phyloP scores from a whole-genome alignment of 2,888 invertebrate genomes.

The Omphaloscelis lunosa region DNA sequence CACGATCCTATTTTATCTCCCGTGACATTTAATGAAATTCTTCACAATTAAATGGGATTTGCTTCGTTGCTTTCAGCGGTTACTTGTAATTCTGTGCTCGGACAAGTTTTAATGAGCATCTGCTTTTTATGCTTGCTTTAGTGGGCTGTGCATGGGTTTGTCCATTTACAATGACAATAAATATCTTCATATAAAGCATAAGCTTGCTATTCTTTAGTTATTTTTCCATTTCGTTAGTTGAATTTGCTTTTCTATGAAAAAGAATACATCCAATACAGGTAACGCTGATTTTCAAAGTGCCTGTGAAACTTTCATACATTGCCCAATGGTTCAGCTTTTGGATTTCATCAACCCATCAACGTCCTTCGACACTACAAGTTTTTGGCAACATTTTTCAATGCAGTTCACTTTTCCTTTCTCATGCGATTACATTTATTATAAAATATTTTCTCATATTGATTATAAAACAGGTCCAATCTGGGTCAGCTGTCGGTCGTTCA shows the following conservation, averaged over 20 bases:
- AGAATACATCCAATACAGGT: not conserved
- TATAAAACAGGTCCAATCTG: constrained; percentile 64
- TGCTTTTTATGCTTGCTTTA: constrained; percentile 24
- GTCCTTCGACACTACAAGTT: not conserved
- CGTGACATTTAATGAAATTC: constrained; percentile 61
- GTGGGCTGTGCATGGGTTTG: not conserved
- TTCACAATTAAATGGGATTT: constrained; percentile 35
- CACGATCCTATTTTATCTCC: constrained; percentile 54
- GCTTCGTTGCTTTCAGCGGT: constrained; percentile 38
- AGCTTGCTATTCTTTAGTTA: not conserved
- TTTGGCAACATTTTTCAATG: constrained; percentile 32
- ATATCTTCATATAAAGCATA: not conserved
- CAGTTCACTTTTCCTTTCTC: constrained; percentile 46
- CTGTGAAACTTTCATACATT: not conserved
- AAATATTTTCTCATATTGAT: constrained; percentile 56
- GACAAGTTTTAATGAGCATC: constrained; percentile 44
- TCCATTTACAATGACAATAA: not conserved
- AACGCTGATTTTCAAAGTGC: not conserved
- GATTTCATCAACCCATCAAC: not conserved
- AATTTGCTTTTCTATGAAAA: not conserved
- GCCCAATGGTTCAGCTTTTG: not conserved
- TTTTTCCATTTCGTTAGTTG: not conserved
- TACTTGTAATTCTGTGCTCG: constrained; percentile 37
- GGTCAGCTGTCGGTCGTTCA: constrained; percentile 72
- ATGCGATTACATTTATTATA: constrained; percentile 40